Percentiles rank a stretch among this genome's conserved stretches.
phyloP scores from a whole-genome alignment of 2,113 vertebrate species.

The Grammomys surdaster region DNA sequence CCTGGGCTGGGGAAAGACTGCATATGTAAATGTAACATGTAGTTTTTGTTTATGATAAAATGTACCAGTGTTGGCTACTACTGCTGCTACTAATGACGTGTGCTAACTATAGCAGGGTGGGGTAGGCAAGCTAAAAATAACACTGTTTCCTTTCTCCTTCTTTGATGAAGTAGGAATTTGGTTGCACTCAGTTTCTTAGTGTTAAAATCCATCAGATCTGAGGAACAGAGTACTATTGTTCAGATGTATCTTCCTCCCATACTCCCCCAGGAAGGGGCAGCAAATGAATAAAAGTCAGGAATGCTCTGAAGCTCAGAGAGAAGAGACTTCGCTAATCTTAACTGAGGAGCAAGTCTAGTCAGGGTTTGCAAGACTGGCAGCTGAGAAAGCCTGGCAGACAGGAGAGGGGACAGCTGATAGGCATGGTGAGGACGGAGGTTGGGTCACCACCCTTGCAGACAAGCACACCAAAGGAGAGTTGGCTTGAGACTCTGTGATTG shows the following conservation, averaged over 20 bases:
- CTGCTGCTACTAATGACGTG: background rate
- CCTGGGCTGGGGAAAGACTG: background rate
- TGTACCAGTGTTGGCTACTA: background rate
- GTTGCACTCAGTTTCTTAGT: background rate
- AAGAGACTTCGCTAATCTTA: background rate
- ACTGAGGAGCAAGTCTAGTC: too few relatives aligned
- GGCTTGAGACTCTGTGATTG: background rate
- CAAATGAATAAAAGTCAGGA: background rate
- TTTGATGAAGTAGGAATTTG: background rate
- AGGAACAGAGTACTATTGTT: background rate
- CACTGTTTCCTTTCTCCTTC: background rate
- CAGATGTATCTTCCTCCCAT: background rate
- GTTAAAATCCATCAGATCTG: background rate
- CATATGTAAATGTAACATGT: background rate
- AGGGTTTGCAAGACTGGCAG: background rate
- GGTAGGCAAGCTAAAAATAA: background rate
- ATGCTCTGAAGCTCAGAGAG: background rate
- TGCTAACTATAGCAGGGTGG: background rate
- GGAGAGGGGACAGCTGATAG: background rate
- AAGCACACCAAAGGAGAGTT: background rate
- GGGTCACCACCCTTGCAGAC: fast-evolving
- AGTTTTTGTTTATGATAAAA: slow-evolving; percentile 33
- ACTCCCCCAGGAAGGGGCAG: too few relatives aligned
- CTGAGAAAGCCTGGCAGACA: background rate
- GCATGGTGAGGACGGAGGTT: background rate